Evolutionary conservation across 2,113 vertebrate species (phyloP).

Genomic region (Microcebus griseorufus): DNA sequence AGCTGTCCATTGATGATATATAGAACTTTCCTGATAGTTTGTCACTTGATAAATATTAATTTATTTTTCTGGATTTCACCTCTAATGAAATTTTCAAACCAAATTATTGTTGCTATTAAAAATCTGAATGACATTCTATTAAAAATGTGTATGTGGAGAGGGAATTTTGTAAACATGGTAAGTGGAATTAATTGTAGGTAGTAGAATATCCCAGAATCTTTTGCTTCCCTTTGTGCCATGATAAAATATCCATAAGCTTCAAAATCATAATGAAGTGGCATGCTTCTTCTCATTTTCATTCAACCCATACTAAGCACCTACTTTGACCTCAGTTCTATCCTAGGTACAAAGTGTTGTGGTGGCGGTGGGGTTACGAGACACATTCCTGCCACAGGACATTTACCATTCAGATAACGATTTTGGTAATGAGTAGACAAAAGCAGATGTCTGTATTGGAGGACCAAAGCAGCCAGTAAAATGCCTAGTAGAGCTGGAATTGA

Average conservation of each 20-base stretch:
- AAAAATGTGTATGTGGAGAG: background rate
- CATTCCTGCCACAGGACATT: background rate
- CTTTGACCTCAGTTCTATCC: background rate
- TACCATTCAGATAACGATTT: background rate
- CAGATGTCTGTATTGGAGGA: background rate
- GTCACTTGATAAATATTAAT: background rate
- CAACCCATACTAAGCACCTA: background rate
- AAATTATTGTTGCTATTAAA: background rate
- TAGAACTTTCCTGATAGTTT: background rate
- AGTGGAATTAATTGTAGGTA: background rate
- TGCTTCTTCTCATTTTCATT: background rate
- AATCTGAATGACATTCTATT: background rate
- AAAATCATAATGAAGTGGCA: background rate
- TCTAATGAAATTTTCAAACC: background rate
- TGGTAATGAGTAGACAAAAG: background rate
- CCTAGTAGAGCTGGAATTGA: background rate
- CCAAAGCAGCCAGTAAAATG: background rate
- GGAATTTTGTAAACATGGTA: background rate
- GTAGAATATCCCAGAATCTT: background rate
- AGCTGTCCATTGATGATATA: background rate
- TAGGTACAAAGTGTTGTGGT: background rate
- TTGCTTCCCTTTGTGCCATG: background rate
- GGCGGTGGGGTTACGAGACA: background rate
- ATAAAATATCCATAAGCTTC: background rate
- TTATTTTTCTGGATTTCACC: slow-evolving; percentile 36